Evolutionary conservation across 2,888 invertebrate species (phyloP), one percentile per base, ranked within the genome.

Genomic region (Lasioglossum pauxillum): DNA sequence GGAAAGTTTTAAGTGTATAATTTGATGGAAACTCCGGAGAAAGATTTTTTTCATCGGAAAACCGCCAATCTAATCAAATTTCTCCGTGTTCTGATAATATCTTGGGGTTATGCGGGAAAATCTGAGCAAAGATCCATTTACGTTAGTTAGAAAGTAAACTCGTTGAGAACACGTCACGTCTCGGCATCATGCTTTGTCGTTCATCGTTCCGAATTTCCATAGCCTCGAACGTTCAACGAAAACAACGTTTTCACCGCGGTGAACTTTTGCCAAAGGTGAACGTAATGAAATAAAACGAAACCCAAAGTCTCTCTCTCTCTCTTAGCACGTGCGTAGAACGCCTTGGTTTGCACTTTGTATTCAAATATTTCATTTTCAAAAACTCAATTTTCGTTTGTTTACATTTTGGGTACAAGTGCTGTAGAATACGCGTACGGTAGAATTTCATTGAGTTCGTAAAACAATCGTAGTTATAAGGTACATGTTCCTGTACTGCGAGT

Each of bases 111-210:
- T 57, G 72, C 53, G 31, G n/a, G 49, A 8, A 77, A 72, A 77
- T 77, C 60, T 8, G 57, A 35, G 44, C 53, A 75, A 60, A 60
- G 75, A 81, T 75, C 73, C 64, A 27, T 80, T 83, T 83, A 57
- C 75, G 83, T 83, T 80, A 60, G 75, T 75, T 80, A 75, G 46
- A 75, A 75, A 71, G 75, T 74, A 74, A 84, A 74, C 75, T 71
- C 78, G 72, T 78, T 35, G 78, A 44, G 72, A 64, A 75, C 78
- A 38, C 60, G 67, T 82, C 64, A 73, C 78, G 84, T 75, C 57
- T 77, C 69, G 64, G 44, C 75, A 41, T 64, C 74, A 31, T 75
- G 57, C 84, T 83, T 79, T 71, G 57, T 49, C 74, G 75, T 73
- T 79, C 49, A 5, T 27, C 57, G 71, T 27, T 27, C 35, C 35